Percentiles rank a stretch among this genome's conserved stretches.
These are phyloP conservation scores for Lepidocolaptes lacrymiger DNA, from an alignment of 2,797 vertebrate genomes.

Conservation along the genomic window DNA sequence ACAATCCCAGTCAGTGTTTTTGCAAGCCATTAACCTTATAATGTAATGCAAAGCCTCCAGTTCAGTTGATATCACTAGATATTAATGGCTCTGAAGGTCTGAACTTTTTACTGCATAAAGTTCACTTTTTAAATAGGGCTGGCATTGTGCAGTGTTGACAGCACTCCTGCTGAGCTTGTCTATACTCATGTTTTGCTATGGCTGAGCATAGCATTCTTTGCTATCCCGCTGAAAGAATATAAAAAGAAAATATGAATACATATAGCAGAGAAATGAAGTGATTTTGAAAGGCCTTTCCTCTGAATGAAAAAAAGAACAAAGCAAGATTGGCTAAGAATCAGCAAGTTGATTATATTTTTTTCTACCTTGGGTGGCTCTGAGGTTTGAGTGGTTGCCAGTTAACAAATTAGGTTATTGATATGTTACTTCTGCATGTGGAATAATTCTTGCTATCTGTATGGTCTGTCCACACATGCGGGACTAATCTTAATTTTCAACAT, in stretches of 20 bases:
- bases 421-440: neutral
- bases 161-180: slow-evolving; percentile 42
- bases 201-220: slow-evolving; percentile 28
- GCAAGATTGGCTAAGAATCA: slow-evolving; percentile 6
- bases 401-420: slow-evolving; percentile 52
- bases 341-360: neutral
- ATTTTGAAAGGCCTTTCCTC: slow-evolving; percentile 35
- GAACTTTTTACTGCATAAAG: neutral
- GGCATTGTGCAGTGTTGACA: slow-evolving; percentile 25
- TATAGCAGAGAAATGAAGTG: slow-evolving; percentile 4
- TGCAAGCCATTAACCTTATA: neutral
- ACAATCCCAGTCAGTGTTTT: neutral
- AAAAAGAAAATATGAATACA: slow-evolving; percentile 33
- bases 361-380: slow-evolving; percentile 39
- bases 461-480: neutral
- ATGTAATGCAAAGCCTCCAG: neutral
- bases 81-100: neutral
- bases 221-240: slow-evolving; percentile 29
- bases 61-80: neutral
- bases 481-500: slow-evolving; percentile 10
- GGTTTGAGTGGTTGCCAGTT: slow-evolving; percentile 37
- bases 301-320: slow-evolving; percentile 41
- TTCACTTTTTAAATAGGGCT: neutral
- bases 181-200: neutral
- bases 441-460: neutral